Conservation (phyloP, 2,888 invertebrate genomes). For the Polia nebulosa region DNA sequence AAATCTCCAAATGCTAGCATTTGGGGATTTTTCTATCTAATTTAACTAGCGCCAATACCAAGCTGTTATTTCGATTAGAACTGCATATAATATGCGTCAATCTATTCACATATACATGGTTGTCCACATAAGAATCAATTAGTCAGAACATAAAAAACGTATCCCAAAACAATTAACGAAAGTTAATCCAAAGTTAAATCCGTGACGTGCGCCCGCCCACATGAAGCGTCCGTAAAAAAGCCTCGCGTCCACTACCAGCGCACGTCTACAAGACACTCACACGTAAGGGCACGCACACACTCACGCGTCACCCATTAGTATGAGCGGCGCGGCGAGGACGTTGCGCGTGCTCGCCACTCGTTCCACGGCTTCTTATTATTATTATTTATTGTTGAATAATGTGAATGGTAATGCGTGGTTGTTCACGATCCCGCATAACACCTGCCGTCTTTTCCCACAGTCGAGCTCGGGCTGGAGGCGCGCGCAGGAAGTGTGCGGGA, state of each 20-base stretch:
- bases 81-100: background rate
- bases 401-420: slow-evolving; percentile 91
- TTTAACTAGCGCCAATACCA: background rate
- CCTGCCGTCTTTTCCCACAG: slow-evolving; percentile 92
- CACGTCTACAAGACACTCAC: slow-evolving; percentile 69
- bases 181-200: slow-evolving; percentile 84
- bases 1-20: too few relatives aligned
- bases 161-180: slow-evolving; percentile 87
- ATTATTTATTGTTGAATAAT: slow-evolving; percentile 91
- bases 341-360: slow-evolving; percentile 90
- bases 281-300: slow-evolving; percentile 77
- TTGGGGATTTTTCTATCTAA: background rate
- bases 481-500: slow-evolving; percentile 87
- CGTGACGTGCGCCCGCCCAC: slow-evolving; percentile 89
- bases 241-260: slow-evolving; percentile 76
- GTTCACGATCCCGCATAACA: slow-evolving; percentile 92
- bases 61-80: background rate
- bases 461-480: slow-evolving; percentile 84
- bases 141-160: slow-evolving; percentile 73
- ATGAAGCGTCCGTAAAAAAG: slow-evolving; percentile 79
- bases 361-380: slow-evolving; percentile 90
- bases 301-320: slow-evolving; percentile 82
- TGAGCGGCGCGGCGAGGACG: slow-evolving; percentile 82
- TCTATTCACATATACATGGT: slow-evolving; percentile 20
- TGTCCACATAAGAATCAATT: slow-evolving; percentile 75